Base-by-base conservation (phyloP, 2,888 invertebrate species). In the Oligia latruncula region DNA sequence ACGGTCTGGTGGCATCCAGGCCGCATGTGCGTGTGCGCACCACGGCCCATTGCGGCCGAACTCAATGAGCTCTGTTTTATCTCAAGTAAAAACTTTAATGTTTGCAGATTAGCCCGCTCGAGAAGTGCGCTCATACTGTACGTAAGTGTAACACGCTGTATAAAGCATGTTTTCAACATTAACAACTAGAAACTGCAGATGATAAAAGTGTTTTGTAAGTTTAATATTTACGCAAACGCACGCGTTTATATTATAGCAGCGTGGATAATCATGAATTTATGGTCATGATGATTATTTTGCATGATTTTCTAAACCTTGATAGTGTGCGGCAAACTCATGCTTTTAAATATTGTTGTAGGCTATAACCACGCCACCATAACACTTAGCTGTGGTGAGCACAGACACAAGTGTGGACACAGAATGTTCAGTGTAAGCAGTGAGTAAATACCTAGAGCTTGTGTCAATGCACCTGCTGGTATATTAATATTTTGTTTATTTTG, bases 1-100 rank as follows among this genome's bases (percentile, higher is more conserved):
- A 94, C 93, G 95, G 94, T 94, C 92, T 91, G 92, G 90, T 94
- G 94, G 95, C 94, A 96, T 94, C 92, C 94, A 95, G 96, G 96
- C 93, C 96, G 94, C 95, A 95, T 71, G 91, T 95, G 95, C 84
- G 87, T 95, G 95, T 91, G 92, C 92, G 92, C 90, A 90, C 87
- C 87, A 90, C 92, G 92, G 86, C 84, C 88, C 91, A 93, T 92
- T 91, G 93, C 94, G 91, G 91, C 88, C 92, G 91, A 86, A 91
- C 93, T 95, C 94, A 94, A 94, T 95, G 94, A 94, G 92, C 90
- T 93, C 93, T 92, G 92, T 92, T 92, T 92, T 92, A 89, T 93
- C 90, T 92, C 91, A 89, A 88, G 91, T 90, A 92, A 92, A 93
- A 93, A 93, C 90, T 88, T 85, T 87, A 88, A 90, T 90, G 90